phyloP scores from a whole-genome alignment of 2,113 vertebrate genomes.

The Anarrhichthys ocellatus region DNA sequence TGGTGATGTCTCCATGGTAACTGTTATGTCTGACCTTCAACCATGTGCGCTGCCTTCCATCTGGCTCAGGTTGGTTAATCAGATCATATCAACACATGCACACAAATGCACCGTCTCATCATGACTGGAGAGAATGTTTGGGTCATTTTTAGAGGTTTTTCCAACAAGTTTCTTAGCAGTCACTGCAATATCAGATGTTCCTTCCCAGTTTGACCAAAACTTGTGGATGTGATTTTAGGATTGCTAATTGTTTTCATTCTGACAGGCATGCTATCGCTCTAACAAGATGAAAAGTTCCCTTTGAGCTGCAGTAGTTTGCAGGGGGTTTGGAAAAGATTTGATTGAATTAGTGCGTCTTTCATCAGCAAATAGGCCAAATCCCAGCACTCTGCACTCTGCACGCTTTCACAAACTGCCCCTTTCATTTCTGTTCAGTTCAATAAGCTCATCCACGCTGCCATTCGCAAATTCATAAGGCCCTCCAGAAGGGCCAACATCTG shows the following conservation, averaged over 20 bases:
- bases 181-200: not conserved
- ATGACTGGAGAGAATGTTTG: not conserved
- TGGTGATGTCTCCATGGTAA: conserved; percentile 81
- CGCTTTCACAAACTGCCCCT: conserved; percentile 44
- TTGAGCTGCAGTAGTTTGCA: conserved; percentile 48
- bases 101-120: conserved; percentile 39
- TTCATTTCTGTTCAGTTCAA: conserved; percentile 60
- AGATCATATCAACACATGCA: conserved; percentile 65
- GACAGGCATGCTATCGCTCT: conserved; percentile 30
- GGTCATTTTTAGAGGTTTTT: conserved; percentile 4
- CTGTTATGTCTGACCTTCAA: conserved; percentile 82
- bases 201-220: conserved; percentile 7
- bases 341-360: conserved; percentile 76
- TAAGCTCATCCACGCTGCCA: conserved; percentile 64
- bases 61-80: conserved; percentile 72
- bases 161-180: not conserved
- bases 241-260: conserved; percentile 38
- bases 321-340: conserved; percentile 57
- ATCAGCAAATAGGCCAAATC: conserved; percentile 59
- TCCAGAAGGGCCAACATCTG: conserved; percentile 79
- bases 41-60: conserved; percentile 70
- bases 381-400: conserved; percentile 17
- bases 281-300: conserved; percentile 66
- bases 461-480: conserved; percentile 57
- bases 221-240: conserved; percentile 32